phyloP scores from a whole-genome alignment of 1,140 invertebrate species.

The Procambarus virginalis region DNA sequence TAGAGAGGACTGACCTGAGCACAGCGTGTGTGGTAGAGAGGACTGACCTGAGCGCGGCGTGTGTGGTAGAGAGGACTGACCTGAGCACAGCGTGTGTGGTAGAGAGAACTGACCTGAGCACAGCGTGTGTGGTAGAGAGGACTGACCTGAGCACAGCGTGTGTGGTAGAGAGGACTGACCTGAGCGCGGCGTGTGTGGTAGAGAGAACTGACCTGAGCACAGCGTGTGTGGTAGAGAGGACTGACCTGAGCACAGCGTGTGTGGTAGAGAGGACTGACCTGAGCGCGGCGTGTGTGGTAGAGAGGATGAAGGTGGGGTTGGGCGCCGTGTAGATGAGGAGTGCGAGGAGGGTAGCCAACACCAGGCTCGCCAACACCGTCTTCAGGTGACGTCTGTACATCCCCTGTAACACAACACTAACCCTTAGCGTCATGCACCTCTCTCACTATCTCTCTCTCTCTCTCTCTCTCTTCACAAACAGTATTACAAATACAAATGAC shows the following conservation, averaged over 20 bases:
- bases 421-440: too few species aligned
- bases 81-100: too few species aligned
- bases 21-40: not conserved
- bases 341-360: not conserved
- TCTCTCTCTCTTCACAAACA: too few species aligned
- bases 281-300: not conserved
- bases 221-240: not conserved
- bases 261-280: not conserved
- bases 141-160: not conserved
- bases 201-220: not conserved
- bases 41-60: too few species aligned
- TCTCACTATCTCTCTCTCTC: too few species aligned
- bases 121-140: not conserved
- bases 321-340: conserved; percentile 16
- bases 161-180: too few species aligned
- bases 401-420: not conserved
- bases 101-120: not conserved
- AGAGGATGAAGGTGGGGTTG: not conserved
- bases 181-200: not conserved
- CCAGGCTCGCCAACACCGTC: not conserved
- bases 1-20: not conserved
- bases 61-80: too few species aligned
- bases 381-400: conserved; percentile 6
- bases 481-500: too few species aligned
- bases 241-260: not conserved